Evolutionary conservation across 2,888 invertebrate species (phyloP), one percentile per base, ranked within the genome.

Genomic region (Stratiomys singularior): DNA sequence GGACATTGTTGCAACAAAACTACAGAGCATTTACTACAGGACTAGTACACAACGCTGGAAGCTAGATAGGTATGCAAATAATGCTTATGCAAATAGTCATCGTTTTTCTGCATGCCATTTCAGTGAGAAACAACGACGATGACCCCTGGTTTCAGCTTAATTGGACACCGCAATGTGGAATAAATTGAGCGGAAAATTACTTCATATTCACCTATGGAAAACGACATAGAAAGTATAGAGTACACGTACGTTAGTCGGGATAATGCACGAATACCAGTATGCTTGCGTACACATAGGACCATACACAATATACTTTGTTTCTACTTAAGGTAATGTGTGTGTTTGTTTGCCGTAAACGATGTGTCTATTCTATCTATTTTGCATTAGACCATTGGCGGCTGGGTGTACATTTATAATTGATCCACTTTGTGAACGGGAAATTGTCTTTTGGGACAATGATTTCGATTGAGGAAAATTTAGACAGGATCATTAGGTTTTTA

Each of bases 131-230:
- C 18, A 27, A 37, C 27, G 76, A 79, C 37, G 37, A 5, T 37
- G 37, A 37, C 37, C 79, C 77, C 78, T 76, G 74, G 72, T 80
- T 79, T 84, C 83, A 84, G 84, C 85, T 85, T 85, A 85, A 86
- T 85, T 85, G 85, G 85, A 85, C 83, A 85, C 86, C 86, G 84
- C 86, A 86, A 86, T 86, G 85, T 84, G 84, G 84, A 86, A 84
- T 86, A 86, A 86, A 86, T 86, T 86, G 86, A 86, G 86, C 86
- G 84, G 85, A 87, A 87, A 87, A 87, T 87, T 87, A 86, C 86
- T 86, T 85, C 83, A 83, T 81, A 81, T 81, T 82, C 81, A 81
- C 82, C 82, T 82, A 80, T 81, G 76, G 76, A 63, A 74, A 74
- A 74, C 58, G 74, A 44, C 74, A 74, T 44, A 47, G 60, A 47